Evolutionary conservation across 2,797 vertebrate genomes (phyloP).

Genomic region (Betta splendens): DNA sequence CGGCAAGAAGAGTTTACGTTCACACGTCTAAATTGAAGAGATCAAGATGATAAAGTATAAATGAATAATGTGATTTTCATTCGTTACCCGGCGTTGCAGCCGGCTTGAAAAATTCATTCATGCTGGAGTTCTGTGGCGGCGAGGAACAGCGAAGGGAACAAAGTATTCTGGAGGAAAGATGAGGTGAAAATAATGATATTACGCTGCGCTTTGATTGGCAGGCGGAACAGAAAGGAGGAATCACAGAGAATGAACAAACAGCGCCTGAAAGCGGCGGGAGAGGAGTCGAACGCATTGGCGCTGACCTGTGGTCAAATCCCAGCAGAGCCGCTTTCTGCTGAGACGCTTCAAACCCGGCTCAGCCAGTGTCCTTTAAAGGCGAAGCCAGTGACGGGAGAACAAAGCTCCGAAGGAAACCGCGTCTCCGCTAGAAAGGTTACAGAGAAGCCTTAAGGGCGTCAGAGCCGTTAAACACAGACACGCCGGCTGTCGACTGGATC

Average conservation of each 20-base stretch:
- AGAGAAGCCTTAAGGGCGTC: not conserved
- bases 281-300: conserved; percentile 8
- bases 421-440: conserved; percentile 2
- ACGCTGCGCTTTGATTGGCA: conserved; percentile 1
- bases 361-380: conserved; percentile 18
- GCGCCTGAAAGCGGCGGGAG: conserved; percentile 10
- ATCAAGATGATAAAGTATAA: not conserved
- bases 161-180: not conserved
- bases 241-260: conserved; percentile 23
- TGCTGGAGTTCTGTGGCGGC: conserved; percentile 1
- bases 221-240: not conserved
- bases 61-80: not conserved
- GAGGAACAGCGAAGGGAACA: not conserved
- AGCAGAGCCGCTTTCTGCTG: conserved; percentile 21
- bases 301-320: conserved; percentile 39
- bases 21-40: not conserved
- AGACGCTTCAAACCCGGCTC: conserved; percentile 19
- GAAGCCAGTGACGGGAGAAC: conserved; percentile 19
- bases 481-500: not conserved
- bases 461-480: conserved; percentile 10
- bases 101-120: not conserved
- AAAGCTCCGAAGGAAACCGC: conserved; percentile 23
- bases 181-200: conserved; percentile 17
- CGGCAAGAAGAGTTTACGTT: not conserved
- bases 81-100: not conserved